Conservation (phyloP, 2,888 invertebrate genomes). For the Lagria hirta region DNA sequence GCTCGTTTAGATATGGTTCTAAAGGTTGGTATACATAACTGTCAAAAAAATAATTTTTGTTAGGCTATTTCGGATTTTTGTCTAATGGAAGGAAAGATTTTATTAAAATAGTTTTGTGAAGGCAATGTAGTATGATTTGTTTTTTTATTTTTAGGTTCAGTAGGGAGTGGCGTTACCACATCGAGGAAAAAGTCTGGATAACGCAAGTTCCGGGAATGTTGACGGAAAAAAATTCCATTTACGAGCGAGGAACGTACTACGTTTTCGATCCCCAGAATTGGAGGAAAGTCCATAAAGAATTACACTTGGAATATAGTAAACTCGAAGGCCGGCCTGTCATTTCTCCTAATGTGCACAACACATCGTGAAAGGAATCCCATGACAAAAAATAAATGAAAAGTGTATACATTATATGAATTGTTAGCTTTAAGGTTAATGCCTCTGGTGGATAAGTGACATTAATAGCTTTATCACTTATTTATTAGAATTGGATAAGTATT, state of each 20-base stretch:
- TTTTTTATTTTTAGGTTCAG: constrained; percentile 70
- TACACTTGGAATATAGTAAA: constrained; percentile 98
- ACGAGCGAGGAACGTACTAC: constrained; percentile 98
- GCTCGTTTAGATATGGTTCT: no score
- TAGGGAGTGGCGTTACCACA: constrained; percentile 99
- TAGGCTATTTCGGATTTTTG: no score
- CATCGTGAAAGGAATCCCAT: constrained; percentile 43
- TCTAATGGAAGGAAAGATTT: no score
- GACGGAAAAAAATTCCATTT: constrained; percentile 92
- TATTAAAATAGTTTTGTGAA: neutral
- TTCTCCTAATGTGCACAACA: constrained; percentile 29
- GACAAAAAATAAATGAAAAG: constrained; percentile 53
- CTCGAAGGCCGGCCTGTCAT: constrained; percentile 83
- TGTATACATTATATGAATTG: constrained; percentile 50
- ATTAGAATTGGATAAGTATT: constrained; percentile 51
- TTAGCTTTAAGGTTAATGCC: constrained; percentile 39
- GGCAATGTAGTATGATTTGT: neutral
- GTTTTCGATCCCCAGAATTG: constrained; percentile 99
- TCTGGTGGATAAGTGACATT: constrained; percentile 38
- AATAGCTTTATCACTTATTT: constrained; percentile 36
- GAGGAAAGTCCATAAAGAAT: constrained; percentile 98
- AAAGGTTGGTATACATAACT: no score
- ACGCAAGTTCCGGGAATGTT: constrained; percentile 95
- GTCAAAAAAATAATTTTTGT: no score
- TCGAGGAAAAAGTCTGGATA: constrained; percentile 98